phyloP scores from a whole-genome alignment of 2,797 vertebrate species.

The Myotis planiceps region DNA sequence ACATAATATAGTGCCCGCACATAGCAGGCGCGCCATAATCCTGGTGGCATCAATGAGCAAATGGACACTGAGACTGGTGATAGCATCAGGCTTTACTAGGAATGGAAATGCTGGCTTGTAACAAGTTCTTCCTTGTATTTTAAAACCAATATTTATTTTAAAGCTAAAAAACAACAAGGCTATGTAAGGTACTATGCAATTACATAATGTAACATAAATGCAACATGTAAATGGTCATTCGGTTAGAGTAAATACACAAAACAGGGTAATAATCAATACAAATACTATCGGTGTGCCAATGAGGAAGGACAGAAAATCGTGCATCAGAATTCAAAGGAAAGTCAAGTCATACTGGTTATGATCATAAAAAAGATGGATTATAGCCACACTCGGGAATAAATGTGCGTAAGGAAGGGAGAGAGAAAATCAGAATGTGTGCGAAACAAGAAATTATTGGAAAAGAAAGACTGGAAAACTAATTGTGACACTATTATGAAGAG shows the following conservation, averaged over 20 bases:
- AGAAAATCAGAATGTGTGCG: not conserved
- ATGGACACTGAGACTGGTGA: not conserved
- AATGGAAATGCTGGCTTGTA: not conserved
- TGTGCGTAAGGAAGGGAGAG: not conserved
- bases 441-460: not conserved
- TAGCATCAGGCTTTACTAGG: not conserved
- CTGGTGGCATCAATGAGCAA: not conserved
- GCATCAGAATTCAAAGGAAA: not conserved
- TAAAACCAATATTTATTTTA: constrained; percentile 9
- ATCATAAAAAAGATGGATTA: not conserved
- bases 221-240: not conserved
- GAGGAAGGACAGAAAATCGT: not conserved
- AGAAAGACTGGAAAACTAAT: not conserved
- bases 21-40: not conserved
- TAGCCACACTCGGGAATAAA: not conserved
- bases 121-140: not conserved
- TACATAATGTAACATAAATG: not conserved
- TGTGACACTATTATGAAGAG: not conserved
- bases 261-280: not conserved
- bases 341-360: not conserved
- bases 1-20: not conserved
- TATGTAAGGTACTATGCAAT: not conserved
- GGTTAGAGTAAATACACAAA: not conserved
- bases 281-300: not conserved
- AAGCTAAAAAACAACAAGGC: not conserved